Conservation (phyloP, 2,113 vertebrate species). For the Alces alces region DNA sequence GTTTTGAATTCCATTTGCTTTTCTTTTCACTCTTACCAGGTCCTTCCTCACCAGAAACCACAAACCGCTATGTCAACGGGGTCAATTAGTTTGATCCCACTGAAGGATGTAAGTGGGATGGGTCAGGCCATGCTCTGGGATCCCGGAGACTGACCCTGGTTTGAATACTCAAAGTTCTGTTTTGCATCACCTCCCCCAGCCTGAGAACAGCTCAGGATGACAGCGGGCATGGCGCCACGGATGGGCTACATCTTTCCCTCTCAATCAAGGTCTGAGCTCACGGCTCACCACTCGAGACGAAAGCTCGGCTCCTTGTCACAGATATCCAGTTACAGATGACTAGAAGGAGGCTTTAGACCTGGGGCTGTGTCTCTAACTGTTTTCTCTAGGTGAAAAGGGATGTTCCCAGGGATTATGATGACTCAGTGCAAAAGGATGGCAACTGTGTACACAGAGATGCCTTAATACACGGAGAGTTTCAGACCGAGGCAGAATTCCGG, state of each 20-base stretch:
- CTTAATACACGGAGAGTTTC: constrained; percentile 20
- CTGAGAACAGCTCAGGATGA: constrained; percentile 42
- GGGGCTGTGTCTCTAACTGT: constrained; percentile 37
- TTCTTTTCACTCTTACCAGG: neutral
- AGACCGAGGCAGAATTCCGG: neutral
- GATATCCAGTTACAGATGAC: constrained; percentile 32
- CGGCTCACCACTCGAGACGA: constrained; percentile 43
- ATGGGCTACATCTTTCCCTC: neutral
- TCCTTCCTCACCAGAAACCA: neutral
- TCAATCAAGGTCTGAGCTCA: constrained; percentile 48
- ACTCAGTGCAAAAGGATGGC: constrained; percentile 3
- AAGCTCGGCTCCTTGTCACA: constrained; percentile 42
- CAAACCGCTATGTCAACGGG: neutral
- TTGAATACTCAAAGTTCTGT: constrained; percentile 55
- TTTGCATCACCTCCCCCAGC: constrained; percentile 26
- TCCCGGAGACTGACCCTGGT: constrained; percentile 37
- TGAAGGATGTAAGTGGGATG: neutral
- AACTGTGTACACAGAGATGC: neutral
- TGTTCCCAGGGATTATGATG: constrained; percentile 46
- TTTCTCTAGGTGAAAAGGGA: constrained; percentile 26
- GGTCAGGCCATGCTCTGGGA: neutral
- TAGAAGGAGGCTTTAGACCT: constrained; percentile 45
- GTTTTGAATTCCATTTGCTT: neutral
- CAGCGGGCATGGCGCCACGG: constrained; percentile 16
- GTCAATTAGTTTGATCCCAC: neutral